Conservation (phyloP, 2,888 invertebrate species). For the Aleiodes alternator region DNA sequence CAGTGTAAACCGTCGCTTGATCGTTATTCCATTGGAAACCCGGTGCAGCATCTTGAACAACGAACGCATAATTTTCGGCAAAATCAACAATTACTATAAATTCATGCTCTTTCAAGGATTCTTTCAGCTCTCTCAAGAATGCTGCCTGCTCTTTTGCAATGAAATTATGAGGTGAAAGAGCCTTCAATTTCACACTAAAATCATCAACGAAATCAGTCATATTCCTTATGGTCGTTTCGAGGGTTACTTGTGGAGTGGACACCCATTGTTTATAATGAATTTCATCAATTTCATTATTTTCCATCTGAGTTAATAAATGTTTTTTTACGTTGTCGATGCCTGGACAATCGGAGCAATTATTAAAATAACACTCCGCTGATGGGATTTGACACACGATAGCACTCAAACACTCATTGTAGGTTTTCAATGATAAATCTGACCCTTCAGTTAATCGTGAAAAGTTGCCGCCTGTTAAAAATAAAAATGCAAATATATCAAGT, state of each 20-base stretch:
- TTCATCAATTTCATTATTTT: no score
- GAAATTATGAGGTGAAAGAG: constrained; percentile 9
- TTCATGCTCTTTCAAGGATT: constrained; percentile 47
- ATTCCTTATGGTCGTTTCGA: neutral
- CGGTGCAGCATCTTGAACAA: no score
- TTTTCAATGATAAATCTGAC: constrained; percentile 22
- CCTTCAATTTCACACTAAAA: neutral
- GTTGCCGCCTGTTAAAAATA: constrained; percentile 30
- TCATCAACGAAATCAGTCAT: neutral
- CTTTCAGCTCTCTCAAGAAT: constrained; percentile 49
- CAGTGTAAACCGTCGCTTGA: no score
- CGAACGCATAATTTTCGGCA: constrained; percentile 47
- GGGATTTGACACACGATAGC: neutral
- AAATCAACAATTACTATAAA: constrained; percentile 54
- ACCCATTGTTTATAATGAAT: no score
- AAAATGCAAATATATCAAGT: constrained; percentile 14
- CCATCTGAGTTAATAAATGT: no score
- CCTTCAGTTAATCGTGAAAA: constrained; percentile 41
- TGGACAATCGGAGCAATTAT: no score
- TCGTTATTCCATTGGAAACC: no score
- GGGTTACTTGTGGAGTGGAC: neutral
- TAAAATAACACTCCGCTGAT: neutral
- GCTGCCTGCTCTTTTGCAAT: constrained; percentile 52
- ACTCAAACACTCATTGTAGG: neutral
- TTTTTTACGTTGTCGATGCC: no score